A percentile compares a stretch with the other conserved stretches of the same genome.
These are phyloP conservation scores for Crenichthys baileyi DNA, from an alignment of 2,797 vertebrate genomes.

Conservation along the genomic window DNA sequence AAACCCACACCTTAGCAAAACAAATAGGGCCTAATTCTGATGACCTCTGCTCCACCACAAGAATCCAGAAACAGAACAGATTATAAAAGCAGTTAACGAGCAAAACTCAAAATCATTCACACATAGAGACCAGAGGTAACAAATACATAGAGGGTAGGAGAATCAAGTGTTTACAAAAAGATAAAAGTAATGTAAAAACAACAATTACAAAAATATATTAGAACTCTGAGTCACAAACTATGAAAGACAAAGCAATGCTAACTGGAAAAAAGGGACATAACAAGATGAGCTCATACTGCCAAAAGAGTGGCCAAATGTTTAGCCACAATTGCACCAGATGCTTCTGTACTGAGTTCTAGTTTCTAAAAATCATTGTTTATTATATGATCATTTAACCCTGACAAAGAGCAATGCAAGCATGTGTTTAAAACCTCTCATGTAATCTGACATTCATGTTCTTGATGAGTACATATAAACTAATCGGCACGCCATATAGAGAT, in stretches of 20 bases:
- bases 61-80: slow-evolving; percentile 15
- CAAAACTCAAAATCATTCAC: slow-evolving; percentile 13
- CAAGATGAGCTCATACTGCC: background rate
- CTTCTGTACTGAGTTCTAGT: too few relatives aligned
- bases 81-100: slow-evolving; percentile 13
- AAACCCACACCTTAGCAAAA: background rate
- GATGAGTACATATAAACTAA: background rate
- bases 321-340: too few relatives aligned
- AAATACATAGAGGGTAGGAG: background rate
- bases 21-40: slow-evolving; percentile 9
- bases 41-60: slow-evolving; percentile 10
- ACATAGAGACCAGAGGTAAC: background rate
- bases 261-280: background rate
- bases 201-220: background rate
- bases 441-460: background rate
- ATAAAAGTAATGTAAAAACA: background rate
- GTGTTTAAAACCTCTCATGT: background rate
- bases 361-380: too few relatives aligned
- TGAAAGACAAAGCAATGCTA: background rate
- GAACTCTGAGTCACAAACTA: background rate
- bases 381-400: background rate
- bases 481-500: background rate
- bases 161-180: background rate
- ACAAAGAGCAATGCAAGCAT: background rate
- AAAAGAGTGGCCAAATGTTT: too few relatives aligned